These are phyloP conservation scores for Phoeniculus purpureus DNA, from an alignment of 2,797 vertebrate species.

Conservation along the genomic window DNA sequence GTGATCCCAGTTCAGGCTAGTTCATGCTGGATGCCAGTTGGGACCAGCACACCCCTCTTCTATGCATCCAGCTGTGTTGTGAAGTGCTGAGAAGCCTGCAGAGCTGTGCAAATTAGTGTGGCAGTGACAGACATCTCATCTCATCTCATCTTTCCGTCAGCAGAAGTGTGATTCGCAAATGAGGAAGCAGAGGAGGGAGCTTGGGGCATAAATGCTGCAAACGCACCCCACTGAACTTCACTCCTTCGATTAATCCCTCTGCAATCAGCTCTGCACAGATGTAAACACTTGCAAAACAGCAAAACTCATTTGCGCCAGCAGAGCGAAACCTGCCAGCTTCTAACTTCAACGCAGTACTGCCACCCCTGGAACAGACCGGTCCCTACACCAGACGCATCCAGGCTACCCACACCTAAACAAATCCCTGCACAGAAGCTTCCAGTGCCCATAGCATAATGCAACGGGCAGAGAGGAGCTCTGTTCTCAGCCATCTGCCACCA, in stretches of 20 bases:
- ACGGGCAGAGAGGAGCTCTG: background rate
- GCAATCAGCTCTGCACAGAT: background rate
- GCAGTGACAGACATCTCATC: background rate
- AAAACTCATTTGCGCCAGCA: background rate
- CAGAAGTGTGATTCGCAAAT: background rate
- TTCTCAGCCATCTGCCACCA: background rate
- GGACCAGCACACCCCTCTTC: background rate
- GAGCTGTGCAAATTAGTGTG: background rate
- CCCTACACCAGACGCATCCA: background rate
- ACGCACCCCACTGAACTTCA: background rate
- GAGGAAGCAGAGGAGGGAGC: background rate
- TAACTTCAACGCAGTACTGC: background rate
- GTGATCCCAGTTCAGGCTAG: background rate
- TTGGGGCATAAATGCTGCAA: rapidly evolving
- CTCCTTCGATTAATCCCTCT: background rate
- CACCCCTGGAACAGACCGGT: background rate
- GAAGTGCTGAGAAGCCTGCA: rapidly evolving
- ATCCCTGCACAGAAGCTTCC: background rate
- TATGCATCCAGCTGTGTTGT: background rate
- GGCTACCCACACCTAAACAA: background rate
- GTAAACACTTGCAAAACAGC: background rate
- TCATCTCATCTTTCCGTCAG: background rate
- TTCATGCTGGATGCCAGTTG: background rate
- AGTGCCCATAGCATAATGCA: background rate
- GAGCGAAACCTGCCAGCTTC: rapidly evolving